These are phyloP conservation scores for Chydorus sphaericus DNA, from an alignment of 2,888 invertebrate species.

Conservation along the genomic window DNA sequence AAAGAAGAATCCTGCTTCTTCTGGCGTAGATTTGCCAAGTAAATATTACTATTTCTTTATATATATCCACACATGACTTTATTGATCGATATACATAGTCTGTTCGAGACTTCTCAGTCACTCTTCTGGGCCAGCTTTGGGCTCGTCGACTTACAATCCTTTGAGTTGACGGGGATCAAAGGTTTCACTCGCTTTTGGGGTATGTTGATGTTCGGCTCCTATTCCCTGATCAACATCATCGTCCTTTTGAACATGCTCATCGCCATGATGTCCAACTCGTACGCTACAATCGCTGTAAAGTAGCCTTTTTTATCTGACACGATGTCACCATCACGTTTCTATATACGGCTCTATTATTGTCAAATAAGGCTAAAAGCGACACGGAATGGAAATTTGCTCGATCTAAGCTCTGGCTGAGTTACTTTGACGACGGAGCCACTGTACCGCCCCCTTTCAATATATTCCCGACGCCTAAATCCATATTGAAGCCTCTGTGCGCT, in stretches of 20 bases:
- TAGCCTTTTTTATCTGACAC: neutral
- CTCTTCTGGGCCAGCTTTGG: slow-evolving; percentile 40
- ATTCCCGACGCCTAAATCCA: slow-evolving; percentile 33
- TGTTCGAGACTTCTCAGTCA: slow-evolving; percentile 40
- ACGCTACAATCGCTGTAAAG: slow-evolving; percentile 38
- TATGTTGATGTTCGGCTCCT: slow-evolving; percentile 39
- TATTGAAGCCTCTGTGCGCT: neutral
- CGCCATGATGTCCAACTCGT: slow-evolving; percentile 42
- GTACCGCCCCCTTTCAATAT: slow-evolving; percentile 38
- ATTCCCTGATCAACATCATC: slow-evolving; percentile 36
- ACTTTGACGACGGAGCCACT: slow-evolving; percentile 36
- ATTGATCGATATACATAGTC: slow-evolving; percentile 25
- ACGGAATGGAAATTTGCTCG: slow-evolving; percentile 40
- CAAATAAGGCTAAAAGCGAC: slow-evolving; percentile 33
- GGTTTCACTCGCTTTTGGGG: slow-evolving; percentile 36
- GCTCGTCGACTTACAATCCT: slow-evolving; percentile 35
- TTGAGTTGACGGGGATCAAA: slow-evolving; percentile 29
- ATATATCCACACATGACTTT: neutral
- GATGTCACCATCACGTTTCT: neutral
- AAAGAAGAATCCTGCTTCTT: slow-evolving; percentile 28
- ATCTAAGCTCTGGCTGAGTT: slow-evolving; percentile 37
- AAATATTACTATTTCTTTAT: slow-evolving; percentile 24
- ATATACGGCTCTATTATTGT: neutral
- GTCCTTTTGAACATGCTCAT: slow-evolving; percentile 41
- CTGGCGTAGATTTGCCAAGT: slow-evolving; percentile 83